phyloP scores from a whole-genome alignment of 2,113 vertebrate genomes.

The Cathartes aura region DNA sequence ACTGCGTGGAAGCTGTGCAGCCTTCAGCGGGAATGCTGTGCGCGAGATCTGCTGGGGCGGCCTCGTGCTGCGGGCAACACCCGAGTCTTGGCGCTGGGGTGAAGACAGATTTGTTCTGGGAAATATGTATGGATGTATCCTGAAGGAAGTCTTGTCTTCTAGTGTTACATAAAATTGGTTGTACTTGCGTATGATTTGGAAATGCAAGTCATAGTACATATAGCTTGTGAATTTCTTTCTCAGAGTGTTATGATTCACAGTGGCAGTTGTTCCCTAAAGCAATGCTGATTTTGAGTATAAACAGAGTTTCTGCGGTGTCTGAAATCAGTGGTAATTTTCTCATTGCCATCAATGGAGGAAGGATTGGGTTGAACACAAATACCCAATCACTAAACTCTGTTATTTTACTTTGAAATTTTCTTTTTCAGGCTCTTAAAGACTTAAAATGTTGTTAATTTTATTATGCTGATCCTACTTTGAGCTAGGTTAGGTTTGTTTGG shows the following conservation, averaged over 20 bases:
- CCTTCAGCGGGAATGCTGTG: fast-evolving
- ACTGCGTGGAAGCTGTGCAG: not conserved
- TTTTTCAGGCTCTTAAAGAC: not conserved
- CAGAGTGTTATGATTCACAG: not conserved
- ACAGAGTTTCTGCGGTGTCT: not conserved
- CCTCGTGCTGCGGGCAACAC: not conserved
- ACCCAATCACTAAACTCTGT: not conserved
- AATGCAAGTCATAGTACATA: not conserved
- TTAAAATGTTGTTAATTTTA: not conserved
- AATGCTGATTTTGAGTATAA: not conserved
- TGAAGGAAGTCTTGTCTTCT: not conserved
- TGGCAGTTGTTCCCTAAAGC: constrained; percentile 26
- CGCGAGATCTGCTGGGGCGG: fast-evolving
- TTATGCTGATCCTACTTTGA: not conserved
- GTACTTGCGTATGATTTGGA: not conserved
- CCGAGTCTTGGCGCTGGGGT: fast-evolving
- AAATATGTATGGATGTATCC: not conserved
- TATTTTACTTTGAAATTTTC: not conserved
- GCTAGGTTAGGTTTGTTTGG: not conserved
- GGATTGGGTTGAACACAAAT: not conserved
- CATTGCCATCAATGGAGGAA: not conserved
- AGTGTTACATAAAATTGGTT: not conserved
- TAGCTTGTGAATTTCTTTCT: not conserved
- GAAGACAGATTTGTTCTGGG: not conserved
- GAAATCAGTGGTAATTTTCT: not conserved